Evolutionary conservation across 1,140 invertebrate genomes (phyloP).

Genomic region (Drosophila kepulauana): DNA sequence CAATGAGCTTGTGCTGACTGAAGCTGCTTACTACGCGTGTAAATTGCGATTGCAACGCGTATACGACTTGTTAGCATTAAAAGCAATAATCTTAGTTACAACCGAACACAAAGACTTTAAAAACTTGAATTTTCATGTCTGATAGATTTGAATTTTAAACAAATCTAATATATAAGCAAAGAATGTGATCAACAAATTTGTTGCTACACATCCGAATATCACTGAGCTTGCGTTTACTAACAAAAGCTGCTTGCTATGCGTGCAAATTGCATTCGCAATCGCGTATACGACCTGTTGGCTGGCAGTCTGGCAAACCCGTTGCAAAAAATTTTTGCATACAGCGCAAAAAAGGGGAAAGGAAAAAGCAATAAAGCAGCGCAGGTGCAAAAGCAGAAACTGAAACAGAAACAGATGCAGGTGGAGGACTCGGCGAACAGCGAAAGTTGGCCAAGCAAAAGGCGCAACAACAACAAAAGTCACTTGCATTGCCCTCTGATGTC

Average conservation of each 20-base stretch:
- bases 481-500: constrained; percentile 30
- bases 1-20: no score
- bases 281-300: not conserved
- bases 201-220: no score
- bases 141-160: no score
- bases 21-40: no score
- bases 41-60: no score
- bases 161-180: no score
- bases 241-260: not conserved
- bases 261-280: not conserved
- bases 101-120: no score
- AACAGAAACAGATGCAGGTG: constrained; percentile 5
- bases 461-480: constrained; percentile 8
- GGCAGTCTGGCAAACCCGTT: not conserved
- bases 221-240: not conserved
- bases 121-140: no score
- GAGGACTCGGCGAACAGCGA: constrained; percentile 35
- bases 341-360: constrained; percentile 6
- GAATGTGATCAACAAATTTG: no score
- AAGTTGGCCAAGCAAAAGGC: constrained; percentile 39
- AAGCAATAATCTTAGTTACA: no score
- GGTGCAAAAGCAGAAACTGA: not conserved
- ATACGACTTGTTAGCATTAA: no score
- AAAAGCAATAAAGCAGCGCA: constrained; percentile 22
- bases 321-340: not conserved